Base-by-base conservation (phyloP, 92 coral and sea anemone species). In the Ricordea florida region DNA sequence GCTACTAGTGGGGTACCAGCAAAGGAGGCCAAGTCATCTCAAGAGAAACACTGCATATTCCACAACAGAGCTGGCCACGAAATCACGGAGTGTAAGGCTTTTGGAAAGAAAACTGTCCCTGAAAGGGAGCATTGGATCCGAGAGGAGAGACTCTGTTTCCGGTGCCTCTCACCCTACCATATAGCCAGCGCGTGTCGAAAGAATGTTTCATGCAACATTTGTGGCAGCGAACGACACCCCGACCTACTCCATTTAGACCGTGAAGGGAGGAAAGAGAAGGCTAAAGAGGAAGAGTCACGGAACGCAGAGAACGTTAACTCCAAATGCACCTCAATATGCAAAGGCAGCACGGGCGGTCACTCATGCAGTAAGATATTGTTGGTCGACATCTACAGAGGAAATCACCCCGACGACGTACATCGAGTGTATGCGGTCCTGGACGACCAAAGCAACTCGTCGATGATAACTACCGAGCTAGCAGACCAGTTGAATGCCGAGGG, bases 391-490 rank as follows among this genome's bases (percentile, higher is more conserved):
- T 48, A 16, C n/a, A 8, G 7, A 1, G 25, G 44, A 4, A 33
- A 62, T 20, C 41, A 33, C n/a, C 74, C 62, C 5, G 32, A 48
- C 24, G 23, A 36, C 5, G 14, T 4, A 15, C 59, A 62, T 17
- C 47, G 63, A 4, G 62, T 21, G 25, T 74, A 74, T 46, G 73
- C 81, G 8, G 21, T 60, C 23, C 17, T 74, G 20, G 81, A 74
- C 41, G 74, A 77, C 55, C 84, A 77, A 27, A 77, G 84, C 46
- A 77, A 77, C 28, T 66, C 76, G 9, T 85, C 85, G 25, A 52
- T 85, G 37, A 62, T 78, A 16, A 70, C 45, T 35, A 63, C 37
- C 17, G 64, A 62, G 26, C 64, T 85, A 18, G 86, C 82, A 32
- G 81, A 72, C 60, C 33, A 30, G 46, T 48, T 85, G 15, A 74